Base-by-base conservation (phyloP, 2,113 vertebrate genomes). In the Lophotis ruficrista region DNA sequence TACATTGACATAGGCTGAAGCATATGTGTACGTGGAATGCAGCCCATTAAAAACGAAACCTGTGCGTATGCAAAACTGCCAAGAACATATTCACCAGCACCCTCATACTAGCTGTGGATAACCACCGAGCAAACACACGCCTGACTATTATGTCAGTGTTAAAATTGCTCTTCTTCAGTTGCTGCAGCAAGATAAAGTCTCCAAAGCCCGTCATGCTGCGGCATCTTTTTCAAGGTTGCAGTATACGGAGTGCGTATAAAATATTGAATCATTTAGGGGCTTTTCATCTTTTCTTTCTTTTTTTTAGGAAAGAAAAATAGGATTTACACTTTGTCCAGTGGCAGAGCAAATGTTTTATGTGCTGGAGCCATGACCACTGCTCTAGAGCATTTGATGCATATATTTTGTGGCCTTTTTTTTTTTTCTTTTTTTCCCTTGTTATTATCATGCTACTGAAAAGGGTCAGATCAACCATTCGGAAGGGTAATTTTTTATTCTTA, bases 131-230 rank as follows among this genome's bases (percentile, higher is more conserved):
- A 91, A 33, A 87, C 89, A 91, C 92, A 54, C 17, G 89, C 77
- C 81, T 89, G 91, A 95, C 91, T 97, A 94, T 94, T 94, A 87
- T 94, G 89, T 96, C 96, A 96, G 70, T 38, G 94, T 94, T 96
- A 89, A 96, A 96, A 96, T 92, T 95, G 89, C 86, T 94, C 88
- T 94, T 91, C 95, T 94, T 92, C 94, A 87, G 89, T 94, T 93
- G 86, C 94, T 87, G 94, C 94, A 72, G 95, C 80, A 91, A 93
- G 95, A 97, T 94, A 87, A 95, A 96, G 92, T 89, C 94, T 96
- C 96, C 77, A 87, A 95, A 95, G 66, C 87, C 83, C 23, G 1
- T 96, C 96, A 87, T 89, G 77, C 95, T 96, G 94, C 41, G 0
- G 90, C 91, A 91, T 94, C 83, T 92, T 89, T 93, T 93, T 95